Base-by-base conservation (phyloP, 2,113 vertebrate species). In the Camelus bactrianus region DNA sequence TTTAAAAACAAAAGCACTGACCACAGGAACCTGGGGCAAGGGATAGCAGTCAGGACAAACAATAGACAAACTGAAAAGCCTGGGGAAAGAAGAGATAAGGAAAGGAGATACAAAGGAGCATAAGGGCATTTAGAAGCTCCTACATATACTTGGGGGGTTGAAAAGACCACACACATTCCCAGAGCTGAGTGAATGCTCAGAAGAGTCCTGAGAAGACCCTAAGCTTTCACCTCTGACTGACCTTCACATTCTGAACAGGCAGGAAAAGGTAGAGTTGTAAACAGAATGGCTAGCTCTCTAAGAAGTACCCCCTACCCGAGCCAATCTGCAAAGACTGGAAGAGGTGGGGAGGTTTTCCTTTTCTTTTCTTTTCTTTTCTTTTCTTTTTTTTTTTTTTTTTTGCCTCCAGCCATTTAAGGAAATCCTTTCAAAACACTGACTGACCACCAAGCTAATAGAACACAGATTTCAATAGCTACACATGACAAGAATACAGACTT, bases 1-100 rank as follows among this genome's bases (percentile, higher is more conserved):
- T 89, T 85, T 94, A 87, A 95, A 84, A 86, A 10, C 24, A 89
- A 72, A 89, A 89, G 38, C 46, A 72, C 35, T 58, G 75, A 28
- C 19, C 35, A 58, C 6, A 38, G 77, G 62, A 91, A 35, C 24
- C 26, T 64, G 9, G 14, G 17, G 28, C 46, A 90, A 84, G 48
- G 6, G 32, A 69, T 28, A 85, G 10, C 52, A 48, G 28, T 46
- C 17, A 83, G 62, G 17, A 58, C 32, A 87, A 90, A 52, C 15
- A 67, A 67, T 2, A 86, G 54, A 80, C 38, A 89, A 48, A 80
- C 62, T 58, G 28, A 89, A 85, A 76, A 72, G 1, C 20, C 52
- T 83, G 22, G 26, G 26, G 64, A n/a, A 75, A 24, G 14, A 84
- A 64, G 5, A 38, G 2, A 28, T 35, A 65, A 16, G 6, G 26